phyloP scores from a whole-genome alignment of 2,888 invertebrate species.

The Steinernema carpocapsae region DNA sequence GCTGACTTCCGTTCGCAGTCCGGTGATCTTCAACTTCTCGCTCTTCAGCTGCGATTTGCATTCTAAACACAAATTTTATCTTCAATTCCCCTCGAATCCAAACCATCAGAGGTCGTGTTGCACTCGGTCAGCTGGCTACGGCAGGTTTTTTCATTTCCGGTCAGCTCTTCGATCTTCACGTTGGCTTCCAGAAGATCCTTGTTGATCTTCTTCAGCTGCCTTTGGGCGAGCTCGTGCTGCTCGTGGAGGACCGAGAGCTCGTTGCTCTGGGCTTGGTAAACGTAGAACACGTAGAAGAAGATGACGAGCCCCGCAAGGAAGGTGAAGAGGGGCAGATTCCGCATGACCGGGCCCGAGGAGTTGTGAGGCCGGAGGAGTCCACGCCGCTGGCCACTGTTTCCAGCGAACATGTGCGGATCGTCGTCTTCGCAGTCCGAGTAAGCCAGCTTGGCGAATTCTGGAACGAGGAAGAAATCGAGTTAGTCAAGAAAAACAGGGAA shows the following conservation, averaged over 20 bases:
- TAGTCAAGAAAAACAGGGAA: background rate
- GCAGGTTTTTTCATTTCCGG: background rate
- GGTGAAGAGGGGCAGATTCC: slow-evolving; percentile 42
- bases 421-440: slow-evolving; percentile 29
- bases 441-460: slow-evolving; percentile 12
- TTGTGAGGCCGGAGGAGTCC: slow-evolving; percentile 27
- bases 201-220: slow-evolving; percentile 30
- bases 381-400: slow-evolving; percentile 28
- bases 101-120: background rate
- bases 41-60: slow-evolving; percentile 6
- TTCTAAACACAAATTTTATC: background rate
- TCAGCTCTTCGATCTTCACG: background rate
- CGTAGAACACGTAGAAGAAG: slow-evolving; percentile 47
- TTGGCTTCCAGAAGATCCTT: slow-evolving; percentile 16
- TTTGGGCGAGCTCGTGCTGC: slow-evolving; percentile 16
- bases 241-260: slow-evolving; percentile 23
- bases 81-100: background rate
- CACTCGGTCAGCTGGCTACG: background rate
- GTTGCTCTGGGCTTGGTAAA: slow-evolving; percentile 38
- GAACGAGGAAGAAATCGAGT: background rate
- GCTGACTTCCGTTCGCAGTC: background rate
- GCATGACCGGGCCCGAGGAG: slow-evolving; percentile 17
- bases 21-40: slow-evolving; percentile 1
- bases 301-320: slow-evolving; percentile 44
- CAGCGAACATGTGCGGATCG: slow-evolving; percentile 25